These are phyloP conservation scores for Tuta absoluta DNA, from an alignment of 2,888 invertebrate species.

Conservation along the genomic window DNA sequence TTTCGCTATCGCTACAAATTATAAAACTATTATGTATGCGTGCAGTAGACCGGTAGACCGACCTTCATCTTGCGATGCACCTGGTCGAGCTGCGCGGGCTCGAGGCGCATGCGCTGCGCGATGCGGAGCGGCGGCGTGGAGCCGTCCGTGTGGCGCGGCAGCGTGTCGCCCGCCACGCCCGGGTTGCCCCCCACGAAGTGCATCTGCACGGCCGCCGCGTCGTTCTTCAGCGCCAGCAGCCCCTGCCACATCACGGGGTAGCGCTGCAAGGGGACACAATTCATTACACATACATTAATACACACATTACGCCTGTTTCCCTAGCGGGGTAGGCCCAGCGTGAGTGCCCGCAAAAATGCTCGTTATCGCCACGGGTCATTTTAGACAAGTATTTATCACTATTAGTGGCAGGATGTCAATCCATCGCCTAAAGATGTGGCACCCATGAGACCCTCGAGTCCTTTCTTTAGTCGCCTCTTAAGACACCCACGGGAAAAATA, in stretches of 20 bases:
- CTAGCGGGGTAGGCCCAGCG: too few relatives aligned
- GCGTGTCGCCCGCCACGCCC: conserved; percentile 91
- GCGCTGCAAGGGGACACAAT: conserved; percentile 78
- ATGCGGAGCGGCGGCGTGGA: conserved; percentile 93
- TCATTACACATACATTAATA: background rate
- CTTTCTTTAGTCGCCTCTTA: too few relatives aligned
- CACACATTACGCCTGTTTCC: too few relatives aligned
- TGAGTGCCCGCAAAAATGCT: too few relatives aligned
- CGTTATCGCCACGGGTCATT: too few relatives aligned
- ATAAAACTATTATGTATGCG: too few relatives aligned
- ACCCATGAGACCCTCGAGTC: too few relatives aligned
- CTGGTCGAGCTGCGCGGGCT: conserved; percentile 96
- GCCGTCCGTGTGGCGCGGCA: conserved; percentile 92
- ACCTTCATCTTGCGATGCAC: conserved; percentile 98
- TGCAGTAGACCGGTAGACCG: conserved; percentile 20
- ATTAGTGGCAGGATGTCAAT: too few relatives aligned
- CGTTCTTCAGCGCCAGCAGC: conserved; percentile 95
- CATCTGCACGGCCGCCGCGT: conserved; percentile 99
- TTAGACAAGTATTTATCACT: too few relatives aligned
- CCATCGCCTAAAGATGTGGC: too few relatives aligned
- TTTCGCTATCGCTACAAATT: too few relatives aligned
- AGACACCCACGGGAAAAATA: too few relatives aligned
- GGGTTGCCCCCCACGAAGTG: conserved; percentile 98
- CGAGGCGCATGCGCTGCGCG: conserved; percentile 98
- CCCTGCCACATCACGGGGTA: conserved; percentile 99